Conservation (phyloP, 2,797 vertebrate species). For the Podargus strigoides region DNA sequence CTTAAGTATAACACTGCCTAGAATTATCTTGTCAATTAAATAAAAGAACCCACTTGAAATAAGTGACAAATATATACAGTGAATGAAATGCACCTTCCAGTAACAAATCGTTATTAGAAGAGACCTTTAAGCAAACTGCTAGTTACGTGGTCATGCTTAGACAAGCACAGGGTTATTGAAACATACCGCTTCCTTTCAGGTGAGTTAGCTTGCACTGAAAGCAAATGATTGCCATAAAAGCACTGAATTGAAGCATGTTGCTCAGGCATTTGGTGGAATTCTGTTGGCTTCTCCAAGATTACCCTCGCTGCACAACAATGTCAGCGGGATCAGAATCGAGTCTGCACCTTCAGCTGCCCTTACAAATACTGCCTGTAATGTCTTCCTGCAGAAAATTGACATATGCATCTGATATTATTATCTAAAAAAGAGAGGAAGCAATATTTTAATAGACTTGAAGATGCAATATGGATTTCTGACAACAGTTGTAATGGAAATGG, state of each 20-base stretch:
- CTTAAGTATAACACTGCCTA: neutral
- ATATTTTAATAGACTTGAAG: neutral
- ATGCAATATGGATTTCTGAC: neutral
- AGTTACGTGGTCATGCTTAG: slow-evolving; percentile 5
- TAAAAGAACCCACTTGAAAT: slow-evolving; percentile 13
- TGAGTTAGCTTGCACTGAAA: slow-evolving; percentile 34
- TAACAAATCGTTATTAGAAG: neutral
- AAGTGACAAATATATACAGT: neutral
- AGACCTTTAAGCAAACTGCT: slow-evolving; percentile 26
- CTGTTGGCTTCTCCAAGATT: neutral
- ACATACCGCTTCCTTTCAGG: slow-evolving; percentile 32
- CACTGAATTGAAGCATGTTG: neutral
- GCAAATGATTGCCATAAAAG: slow-evolving; percentile 9
- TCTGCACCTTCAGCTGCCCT: neutral
- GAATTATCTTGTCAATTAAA: slow-evolving; percentile 56
- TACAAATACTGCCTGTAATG: neutral
- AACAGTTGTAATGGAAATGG: neutral
- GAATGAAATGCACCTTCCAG: slow-evolving; percentile 22
- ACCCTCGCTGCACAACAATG: neutral
- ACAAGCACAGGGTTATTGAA: slow-evolving; percentile 22
- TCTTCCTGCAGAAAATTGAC: neutral
- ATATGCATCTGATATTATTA: neutral
- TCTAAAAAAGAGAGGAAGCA: neutral
- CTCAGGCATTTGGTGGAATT: neutral
- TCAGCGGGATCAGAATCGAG: neutral